phyloP scores from a whole-genome alignment of 2,888 invertebrate species.

The Orthosia incerta region DNA sequence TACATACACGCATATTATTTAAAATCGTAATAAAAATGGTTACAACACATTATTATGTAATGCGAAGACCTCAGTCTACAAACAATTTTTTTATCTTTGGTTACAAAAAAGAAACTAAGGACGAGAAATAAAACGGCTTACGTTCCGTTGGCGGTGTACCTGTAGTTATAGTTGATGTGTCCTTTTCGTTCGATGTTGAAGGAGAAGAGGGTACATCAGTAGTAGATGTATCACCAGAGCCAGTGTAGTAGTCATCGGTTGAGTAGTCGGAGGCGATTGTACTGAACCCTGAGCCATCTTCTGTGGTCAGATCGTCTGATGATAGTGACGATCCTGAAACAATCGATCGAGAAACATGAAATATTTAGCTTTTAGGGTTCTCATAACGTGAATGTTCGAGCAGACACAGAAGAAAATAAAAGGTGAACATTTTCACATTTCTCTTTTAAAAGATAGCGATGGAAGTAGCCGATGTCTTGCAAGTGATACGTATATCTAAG shows the following conservation, averaged over 20 bases:
- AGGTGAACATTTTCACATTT: not conserved
- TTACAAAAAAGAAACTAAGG: not conserved
- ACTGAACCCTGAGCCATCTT: conserved; percentile 44
- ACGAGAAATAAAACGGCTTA: conserved; percentile 5
- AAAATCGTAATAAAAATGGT: too few species aligned
- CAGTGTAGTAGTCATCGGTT: conserved; percentile 16
- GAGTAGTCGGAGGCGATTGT: conserved; percentile 31
- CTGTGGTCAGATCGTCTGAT: conserved; percentile 26
- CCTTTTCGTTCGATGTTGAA: not conserved
- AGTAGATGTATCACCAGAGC: conserved; percentile 26
- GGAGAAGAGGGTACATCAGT: conserved; percentile 8
- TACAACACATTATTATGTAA: too few species aligned
- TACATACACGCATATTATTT: not conserved
- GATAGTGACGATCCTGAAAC: conserved; percentile 24
- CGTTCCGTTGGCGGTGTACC: not conserved
- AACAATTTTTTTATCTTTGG: too few species aligned
- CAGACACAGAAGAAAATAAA: not conserved
- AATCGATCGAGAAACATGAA: not conserved
- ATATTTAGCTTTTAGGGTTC: not conserved
- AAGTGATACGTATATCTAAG: not conserved
- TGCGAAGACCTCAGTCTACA: too few species aligned
- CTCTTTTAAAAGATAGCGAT: not conserved
- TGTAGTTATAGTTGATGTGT: conserved; percentile 20
- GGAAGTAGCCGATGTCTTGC: not conserved
- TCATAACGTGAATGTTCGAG: not conserved